These are phyloP conservation scores for Sericinus montela DNA, from an alignment of 2,888 invertebrate species.

Conservation along the genomic window DNA sequence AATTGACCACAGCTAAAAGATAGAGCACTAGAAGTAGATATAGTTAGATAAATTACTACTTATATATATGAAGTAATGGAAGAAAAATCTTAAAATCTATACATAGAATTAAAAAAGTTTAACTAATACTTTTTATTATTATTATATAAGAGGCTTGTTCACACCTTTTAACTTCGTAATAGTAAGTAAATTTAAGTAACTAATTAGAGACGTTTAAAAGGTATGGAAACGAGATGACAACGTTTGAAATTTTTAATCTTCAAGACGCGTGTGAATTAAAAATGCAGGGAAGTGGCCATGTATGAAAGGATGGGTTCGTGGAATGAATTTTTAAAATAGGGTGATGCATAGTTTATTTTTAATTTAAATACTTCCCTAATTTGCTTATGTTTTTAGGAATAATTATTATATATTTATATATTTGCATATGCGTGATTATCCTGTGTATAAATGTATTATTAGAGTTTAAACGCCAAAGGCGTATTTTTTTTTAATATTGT, in stretches of 20 bases:
- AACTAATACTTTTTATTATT: conserved; percentile 76
- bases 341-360: conserved; percentile 22
- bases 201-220: conserved; percentile 45
- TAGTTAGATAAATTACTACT: conserved; percentile 75
- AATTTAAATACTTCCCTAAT: conserved; percentile 3
- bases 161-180: conserved; percentile 78
- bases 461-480: conserved; percentile 58
- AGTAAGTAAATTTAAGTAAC: conserved; percentile 67
- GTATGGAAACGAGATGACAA: conserved; percentile 49
- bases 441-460: conserved; percentile 10
- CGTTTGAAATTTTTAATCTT: conserved; percentile 40
- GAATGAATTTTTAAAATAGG: background rate
- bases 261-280: conserved; percentile 37
- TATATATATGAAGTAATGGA: conserved; percentile 56
- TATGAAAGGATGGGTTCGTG: background rate
- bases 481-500: conserved; percentile 53
- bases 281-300: conserved; percentile 16
- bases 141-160: conserved; percentile 74
- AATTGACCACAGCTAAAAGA: conserved; percentile 74
- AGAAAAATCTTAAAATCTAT: conserved; percentile 72
- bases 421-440: background rate
- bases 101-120: conserved; percentile 76
- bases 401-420: background rate
- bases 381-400: conserved; percentile 7
- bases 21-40: conserved; percentile 73